phyloP scores from a whole-genome alignment of 2,888 invertebrate species.

The Xestia ashworthii region DNA sequence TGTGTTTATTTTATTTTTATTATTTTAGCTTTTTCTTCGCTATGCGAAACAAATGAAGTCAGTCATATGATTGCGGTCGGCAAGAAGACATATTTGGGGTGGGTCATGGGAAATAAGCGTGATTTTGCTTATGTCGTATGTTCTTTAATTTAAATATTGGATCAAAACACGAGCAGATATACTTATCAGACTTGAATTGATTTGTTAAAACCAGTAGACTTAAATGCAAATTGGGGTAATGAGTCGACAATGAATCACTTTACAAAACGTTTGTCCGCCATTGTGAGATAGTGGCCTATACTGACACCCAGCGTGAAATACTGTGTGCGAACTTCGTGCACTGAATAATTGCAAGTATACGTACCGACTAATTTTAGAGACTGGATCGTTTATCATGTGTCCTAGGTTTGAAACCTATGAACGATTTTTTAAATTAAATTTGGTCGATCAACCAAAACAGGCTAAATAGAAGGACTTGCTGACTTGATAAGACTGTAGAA shows the following conservation, averaged over 20 bases:
- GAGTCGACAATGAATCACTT: constrained; percentile 26
- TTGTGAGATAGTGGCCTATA: constrained; percentile 26
- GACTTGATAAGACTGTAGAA: not conserved
- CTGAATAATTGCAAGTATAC: constrained; percentile 21
- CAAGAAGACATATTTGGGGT: too few species aligned
- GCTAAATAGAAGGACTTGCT: not conserved
- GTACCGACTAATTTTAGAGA: not conserved
- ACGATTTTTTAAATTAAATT: not conserved
- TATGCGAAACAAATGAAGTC: too few species aligned
- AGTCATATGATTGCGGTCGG: too few species aligned
- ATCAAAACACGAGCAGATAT: not conserved
- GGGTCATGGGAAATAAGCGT: too few species aligned
- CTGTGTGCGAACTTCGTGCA: constrained; percentile 22
- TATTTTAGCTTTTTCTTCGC: too few species aligned
- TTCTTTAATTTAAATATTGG: not conserved
- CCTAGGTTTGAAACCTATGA: not conserved
- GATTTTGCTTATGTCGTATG: not conserved
- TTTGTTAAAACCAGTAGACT: not conserved
- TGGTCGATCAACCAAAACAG: not conserved
- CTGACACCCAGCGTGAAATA: constrained; percentile 32
- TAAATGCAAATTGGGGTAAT: constrained; percentile 25
- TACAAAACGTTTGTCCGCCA: constrained; percentile 31
- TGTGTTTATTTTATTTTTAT: too few species aligned
- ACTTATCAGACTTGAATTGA: not conserved
- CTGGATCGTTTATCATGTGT: too few species aligned